Base-by-base conservation (phyloP, 1,140 invertebrate species). In the Magallana angulata region DNA sequence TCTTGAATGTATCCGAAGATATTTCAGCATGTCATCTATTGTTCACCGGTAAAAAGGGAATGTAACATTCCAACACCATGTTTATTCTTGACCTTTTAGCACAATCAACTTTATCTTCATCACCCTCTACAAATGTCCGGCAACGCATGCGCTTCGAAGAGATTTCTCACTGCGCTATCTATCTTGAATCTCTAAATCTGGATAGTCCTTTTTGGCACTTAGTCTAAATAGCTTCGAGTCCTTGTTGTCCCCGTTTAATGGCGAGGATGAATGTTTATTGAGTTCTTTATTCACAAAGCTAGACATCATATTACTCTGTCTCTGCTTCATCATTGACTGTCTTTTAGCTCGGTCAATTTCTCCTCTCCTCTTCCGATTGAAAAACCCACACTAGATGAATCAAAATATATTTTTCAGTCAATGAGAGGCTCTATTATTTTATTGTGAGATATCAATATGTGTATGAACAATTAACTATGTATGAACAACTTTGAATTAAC, bases 231-330 rank as follows among this genome's bases (percentile, higher is more conserved):
- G 11, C 12, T 76, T 18, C 1, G 68, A 30, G 1, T 36, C 14
- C 14, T 30, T 36, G 68, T 76, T 24, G 12, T 18, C 24, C 1
- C 68, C 68, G 30, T 76, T 76, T 1, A 36, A 6, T 7, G 68
- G 14, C 6, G 68, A 30, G 1, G 11, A 7, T 12, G 24, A 30
- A 36, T 30, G 8, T 30, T 76, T 76, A 9, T 30, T 11, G 8
- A 76, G 68, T 12, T 76, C 68, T 24, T 76, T 76, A 30, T 30
- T 76, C 7, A 76, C 68, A 30, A 76, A 76, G 9, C 36, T 18
- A 30, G 68, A 76, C 68, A 76, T 76, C 68, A 76, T 76, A 11
- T 24, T 76, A 76, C 68, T 76, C 24, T 76, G 68, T 3, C 68
- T 76, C 11, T 76, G 68, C 36, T 76, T 76, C 68, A 76, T 76